Conservation (phyloP, 2,113 vertebrate genomes). For the Neolamprologus sp. region DNA sequence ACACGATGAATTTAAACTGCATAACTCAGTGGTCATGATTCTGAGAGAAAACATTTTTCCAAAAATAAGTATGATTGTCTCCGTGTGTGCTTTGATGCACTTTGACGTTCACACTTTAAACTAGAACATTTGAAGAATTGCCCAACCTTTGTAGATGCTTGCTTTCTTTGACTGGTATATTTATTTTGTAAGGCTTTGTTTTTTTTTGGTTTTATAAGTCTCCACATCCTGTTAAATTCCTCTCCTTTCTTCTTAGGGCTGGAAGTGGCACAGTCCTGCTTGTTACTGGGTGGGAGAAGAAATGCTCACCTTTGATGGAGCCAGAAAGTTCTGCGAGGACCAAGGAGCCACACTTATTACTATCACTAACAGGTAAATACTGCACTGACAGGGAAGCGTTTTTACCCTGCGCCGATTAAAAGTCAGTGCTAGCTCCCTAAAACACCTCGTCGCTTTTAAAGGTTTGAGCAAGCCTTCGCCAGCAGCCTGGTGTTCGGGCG, state of each 20-base stretch:
- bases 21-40: not conserved
- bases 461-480: conserved; percentile 93
- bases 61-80: not conserved
- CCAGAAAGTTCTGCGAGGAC: conserved; percentile 76
- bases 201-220: not conserved
- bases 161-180: not conserved
- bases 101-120: not conserved
- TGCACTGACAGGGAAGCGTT: not conserved
- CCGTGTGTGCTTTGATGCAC: not conserved
- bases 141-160: not conserved
- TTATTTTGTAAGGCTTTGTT: not conserved
- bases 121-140: not conserved
- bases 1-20: not conserved
- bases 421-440: not conserved
- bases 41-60: not conserved
- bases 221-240: not conserved
- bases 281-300: conserved; percentile 93
- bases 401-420: not conserved
- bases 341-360: conserved; percentile 77
- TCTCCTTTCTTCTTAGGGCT: conserved; percentile 74
- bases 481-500: conserved; percentile 88
- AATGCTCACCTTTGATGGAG: conserved; percentile 75
- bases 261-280: conserved; percentile 95
- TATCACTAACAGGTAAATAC: conserved; percentile 81
- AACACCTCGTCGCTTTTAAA: conserved; percentile 16